Evolutionary conservation across 2,797 vertebrate species (phyloP), one percentile per base, ranked within the genome.

Genomic region (Coregonus suidteri): DNA sequence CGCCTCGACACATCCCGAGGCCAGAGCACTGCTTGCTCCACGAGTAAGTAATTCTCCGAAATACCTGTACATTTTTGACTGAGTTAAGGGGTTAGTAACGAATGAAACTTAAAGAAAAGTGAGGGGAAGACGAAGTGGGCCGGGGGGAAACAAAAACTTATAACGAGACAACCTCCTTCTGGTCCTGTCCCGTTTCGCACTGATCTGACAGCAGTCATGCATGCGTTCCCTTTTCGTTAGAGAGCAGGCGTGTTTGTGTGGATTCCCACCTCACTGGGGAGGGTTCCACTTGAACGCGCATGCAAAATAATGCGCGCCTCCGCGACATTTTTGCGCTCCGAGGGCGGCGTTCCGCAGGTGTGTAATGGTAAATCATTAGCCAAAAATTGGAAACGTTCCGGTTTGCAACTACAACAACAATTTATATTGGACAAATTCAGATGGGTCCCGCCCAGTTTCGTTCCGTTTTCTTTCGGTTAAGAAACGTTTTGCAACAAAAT

Each of bases 21-120:
- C 91, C 77, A 92, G 87, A 52, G 90, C 84, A 20, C 85, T 9
- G 53, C 88, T 82, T 62, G 88, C 85, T 47, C 92, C 91, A 77
- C 95, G 91, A 76, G 88, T 82, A 47, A 96, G 90, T 0, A 95
- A 83, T 80, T 94, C 95, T 75, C 95, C 96, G 6, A 97, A 77
- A 81, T 90, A 95, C 79, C 96, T 95, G 92, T 96, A 96, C 97
- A 97, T 98, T n/a, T 72, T 80, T 95, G 90, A 97, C 97, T 97
- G 1, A 66, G 69, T 11, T 56, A 41, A 16, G 35, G 30, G 67
- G 14, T 6, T 4, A 64, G 51, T 13, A 18, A 59, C 59, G 37
- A 65, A 68, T 76, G 52, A 6, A n/a, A 13, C 47, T 62, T n/a
- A 11, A 53, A 15, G 41, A 71, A 51, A 64, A 5, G 41, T 71